A percentile compares a stretch with the other conserved stretches of the same genome.
Evolutionary conservation across 2,888 invertebrate species (phyloP).

Genomic region (Sicus ferrugineus): DNA sequence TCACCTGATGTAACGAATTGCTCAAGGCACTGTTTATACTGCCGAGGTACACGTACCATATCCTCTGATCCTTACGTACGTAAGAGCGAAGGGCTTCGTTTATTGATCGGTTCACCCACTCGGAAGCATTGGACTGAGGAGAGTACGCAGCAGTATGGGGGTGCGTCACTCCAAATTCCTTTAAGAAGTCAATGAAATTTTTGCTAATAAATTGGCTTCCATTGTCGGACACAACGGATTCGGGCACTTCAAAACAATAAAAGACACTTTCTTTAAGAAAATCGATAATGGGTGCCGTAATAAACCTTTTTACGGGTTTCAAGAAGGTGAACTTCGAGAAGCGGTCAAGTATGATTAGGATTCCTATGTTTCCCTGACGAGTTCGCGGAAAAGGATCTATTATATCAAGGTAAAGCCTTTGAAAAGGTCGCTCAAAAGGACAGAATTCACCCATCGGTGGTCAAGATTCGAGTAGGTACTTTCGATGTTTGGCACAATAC

Average conservation of each 20-base stretch:
- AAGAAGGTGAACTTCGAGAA: constrained; percentile 3
- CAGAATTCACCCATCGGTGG: background rate
- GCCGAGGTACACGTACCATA: background rate
- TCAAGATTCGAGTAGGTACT: background rate
- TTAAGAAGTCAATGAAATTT: too few relatives aligned
- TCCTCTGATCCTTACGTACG: background rate
- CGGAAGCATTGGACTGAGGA: background rate
- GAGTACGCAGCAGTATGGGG: background rate
- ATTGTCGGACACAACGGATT: background rate
- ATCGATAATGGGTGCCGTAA: background rate
- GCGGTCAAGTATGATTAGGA: background rate
- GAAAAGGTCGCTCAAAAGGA: background rate
- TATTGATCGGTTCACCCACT: background rate
- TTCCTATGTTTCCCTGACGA: background rate
- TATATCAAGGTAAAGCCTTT: background rate
- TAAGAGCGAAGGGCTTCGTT: constrained; percentile 1
- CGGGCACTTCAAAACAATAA: background rate
- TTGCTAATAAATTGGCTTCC: too few relatives aligned
- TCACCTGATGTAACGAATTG: background rate
- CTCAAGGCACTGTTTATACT: background rate
- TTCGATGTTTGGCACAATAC: background rate
- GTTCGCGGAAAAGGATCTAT: background rate
- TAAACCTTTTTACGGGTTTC: background rate
- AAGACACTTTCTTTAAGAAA: background rate
- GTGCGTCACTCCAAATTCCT: background rate